A percentile compares a stretch with the other conserved stretches of the same genome.
Evolutionary conservation across 2,113 vertebrate species (phyloP).

Genomic region (Manacus vitellinus): DNA sequence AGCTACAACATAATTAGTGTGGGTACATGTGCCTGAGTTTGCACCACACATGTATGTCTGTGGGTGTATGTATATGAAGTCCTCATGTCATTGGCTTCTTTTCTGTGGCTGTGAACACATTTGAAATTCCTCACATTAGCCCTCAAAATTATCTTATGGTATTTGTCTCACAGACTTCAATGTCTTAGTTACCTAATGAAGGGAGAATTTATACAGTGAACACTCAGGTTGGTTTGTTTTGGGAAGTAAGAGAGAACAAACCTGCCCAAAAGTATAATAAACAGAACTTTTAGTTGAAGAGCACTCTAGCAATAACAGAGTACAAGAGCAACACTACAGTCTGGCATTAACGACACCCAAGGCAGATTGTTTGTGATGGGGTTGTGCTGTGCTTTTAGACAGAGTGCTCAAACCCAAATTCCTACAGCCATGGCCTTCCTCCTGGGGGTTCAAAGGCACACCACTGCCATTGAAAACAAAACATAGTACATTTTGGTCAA

Average conservation of each 20-base stretch:
- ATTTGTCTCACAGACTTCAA: not conserved
- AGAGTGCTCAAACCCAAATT: not conserved
- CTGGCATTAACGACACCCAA: not conserved
- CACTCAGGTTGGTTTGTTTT: not conserved
- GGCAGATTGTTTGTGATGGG: not conserved
- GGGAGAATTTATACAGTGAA: not conserved
- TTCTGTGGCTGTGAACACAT: not conserved
- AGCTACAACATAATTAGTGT: not conserved
- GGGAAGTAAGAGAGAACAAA: not conserved
- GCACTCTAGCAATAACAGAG: not conserved
- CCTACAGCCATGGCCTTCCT: not conserved
- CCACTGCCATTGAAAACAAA: not conserved
- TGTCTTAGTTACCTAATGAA: not conserved
- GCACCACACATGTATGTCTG: not conserved
- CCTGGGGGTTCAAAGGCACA: not conserved
- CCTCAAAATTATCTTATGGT: not conserved
- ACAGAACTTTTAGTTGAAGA: not conserved
- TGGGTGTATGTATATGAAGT: not conserved
- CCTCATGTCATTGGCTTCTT: not conserved
- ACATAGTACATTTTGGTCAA: not conserved
- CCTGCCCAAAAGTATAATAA: not conserved
- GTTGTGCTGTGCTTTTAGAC: not conserved
- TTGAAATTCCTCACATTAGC: not conserved
- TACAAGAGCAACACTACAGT: not conserved
- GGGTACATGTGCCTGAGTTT: not conserved